Base-by-base conservation (phyloP, 1,140 invertebrate genomes). In the Sipha flava region DNA sequence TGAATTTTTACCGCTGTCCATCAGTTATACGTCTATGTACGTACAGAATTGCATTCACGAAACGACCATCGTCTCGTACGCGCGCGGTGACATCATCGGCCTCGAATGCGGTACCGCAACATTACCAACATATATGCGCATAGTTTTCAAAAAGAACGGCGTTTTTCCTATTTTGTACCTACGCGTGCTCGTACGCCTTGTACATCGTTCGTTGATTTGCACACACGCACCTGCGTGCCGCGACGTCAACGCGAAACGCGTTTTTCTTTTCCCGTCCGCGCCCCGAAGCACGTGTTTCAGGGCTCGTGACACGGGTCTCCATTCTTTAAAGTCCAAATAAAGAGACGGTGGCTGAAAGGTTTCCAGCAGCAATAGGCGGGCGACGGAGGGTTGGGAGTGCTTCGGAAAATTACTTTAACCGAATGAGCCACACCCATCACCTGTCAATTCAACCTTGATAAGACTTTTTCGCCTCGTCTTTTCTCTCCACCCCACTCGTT, bases 331-430 rank as follows among this genome's bases (percentile, higher is more conserved):
- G 34, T 66, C 62, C 43, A 66, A 66, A 66, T 66, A 66, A 66
- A 66, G 37, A 43, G 34, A n/a, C 1, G 5, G 18, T 18, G 1
- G 40, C n/a, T 66, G 34, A 66, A 40, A 66, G 62, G 21, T 43
- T 66, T 40, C 10, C n/a, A 16, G 59, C 7, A 16, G 59, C 18
- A 10, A 6, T 40, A 16, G 29, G 31, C 23, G 18, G 9, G 18
- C 59, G 2, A 21, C 31, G 0, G 37, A 68, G 21, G 64, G 64
- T 29, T 40, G 37, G 23, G 26, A 59, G 49, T 40, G 52, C 73
- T 77, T 77, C 43, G 43, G 34, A 43, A 77, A 77, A 77, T 77
- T 57, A 77, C 52, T 77, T 77, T 77, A 77, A 59, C 73, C 49
- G 31, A 21, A 14, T 18, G 29, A 23, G 31, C 47, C 72, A 54